These are phyloP conservation scores for Diorhabda sublineata DNA, from an alignment of 1,140 invertebrate species.

Conservation along the genomic window DNA sequence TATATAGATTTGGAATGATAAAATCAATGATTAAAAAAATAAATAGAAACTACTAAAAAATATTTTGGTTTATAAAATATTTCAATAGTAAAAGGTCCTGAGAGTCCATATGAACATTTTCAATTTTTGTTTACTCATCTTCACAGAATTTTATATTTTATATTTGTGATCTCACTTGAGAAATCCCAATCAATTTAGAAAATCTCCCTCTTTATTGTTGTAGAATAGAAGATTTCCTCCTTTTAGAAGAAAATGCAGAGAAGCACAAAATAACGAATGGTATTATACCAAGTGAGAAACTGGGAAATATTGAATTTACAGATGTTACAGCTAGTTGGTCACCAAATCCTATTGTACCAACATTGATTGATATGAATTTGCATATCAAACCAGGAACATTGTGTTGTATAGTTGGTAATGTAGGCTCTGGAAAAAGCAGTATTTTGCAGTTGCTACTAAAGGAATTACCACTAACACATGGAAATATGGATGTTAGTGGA, in stretches of 20 bases:
- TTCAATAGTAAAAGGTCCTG: too few relatives aligned
- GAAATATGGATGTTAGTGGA: conserved; percentile 59
- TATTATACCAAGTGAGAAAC: not conserved
- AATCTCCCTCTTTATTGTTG: not conserved
- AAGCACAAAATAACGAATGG: not conserved
- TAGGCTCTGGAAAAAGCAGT: conserved; percentile 78
- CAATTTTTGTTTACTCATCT: too few relatives aligned
- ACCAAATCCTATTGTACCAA: conserved; percentile 55
- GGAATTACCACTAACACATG: conserved; percentile 61
- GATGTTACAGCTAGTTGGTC: conserved; percentile 59
- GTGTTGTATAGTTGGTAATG: conserved; percentile 68
- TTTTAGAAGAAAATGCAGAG: conserved; percentile 51
- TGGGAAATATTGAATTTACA: conserved; percentile 47
- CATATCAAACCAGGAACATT: conserved; percentile 60
- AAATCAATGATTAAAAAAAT: too few relatives aligned
- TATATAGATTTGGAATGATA: too few relatives aligned
- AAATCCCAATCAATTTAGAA: too few relatives aligned
- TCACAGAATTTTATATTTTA: too few relatives aligned
- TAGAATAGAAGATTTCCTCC: conserved; percentile 55
- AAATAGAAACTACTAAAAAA: too few relatives aligned
- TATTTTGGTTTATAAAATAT: too few relatives aligned
- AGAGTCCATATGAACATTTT: too few relatives aligned
- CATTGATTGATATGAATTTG: conserved; percentile 60
- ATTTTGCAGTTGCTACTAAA: conserved; percentile 57
- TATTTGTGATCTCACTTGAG: too few relatives aligned